A percentile compares a stretch with the other conserved stretches of the same genome.
phyloP scores from a whole-genome alignment of 2,888 invertebrate species.

The Agonopterix alstromeriana region DNA sequence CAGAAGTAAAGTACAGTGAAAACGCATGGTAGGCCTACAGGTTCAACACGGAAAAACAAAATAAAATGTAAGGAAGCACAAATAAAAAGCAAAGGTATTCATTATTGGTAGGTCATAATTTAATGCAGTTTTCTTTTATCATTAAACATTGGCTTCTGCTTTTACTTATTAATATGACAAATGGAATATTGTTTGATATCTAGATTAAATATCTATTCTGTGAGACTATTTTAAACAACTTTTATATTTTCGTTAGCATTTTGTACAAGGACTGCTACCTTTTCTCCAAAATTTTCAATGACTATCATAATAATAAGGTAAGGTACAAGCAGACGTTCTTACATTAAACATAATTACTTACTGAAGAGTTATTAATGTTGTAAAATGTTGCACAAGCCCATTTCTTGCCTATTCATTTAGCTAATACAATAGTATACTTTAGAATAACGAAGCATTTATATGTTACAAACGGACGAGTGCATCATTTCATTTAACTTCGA shows the following conservation, averaged over 20 bases:
- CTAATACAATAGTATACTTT: too few species aligned
- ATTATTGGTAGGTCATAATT: conserved; percentile 76
- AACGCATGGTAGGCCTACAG: too few species aligned
- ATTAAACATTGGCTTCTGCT: conserved; percentile 71
- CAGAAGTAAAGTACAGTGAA: too few species aligned
- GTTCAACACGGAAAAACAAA: too few species aligned
- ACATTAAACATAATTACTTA: conserved; percentile 4
- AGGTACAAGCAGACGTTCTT: conserved; percentile 10
- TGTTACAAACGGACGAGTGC: too few species aligned
- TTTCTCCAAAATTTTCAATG: conserved; percentile 43
- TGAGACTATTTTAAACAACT: conserved; percentile 75
- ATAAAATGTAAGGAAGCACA: background rate
- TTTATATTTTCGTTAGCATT: conserved; percentile 70
- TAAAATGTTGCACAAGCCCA: conserved; percentile 5
- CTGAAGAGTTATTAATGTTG: background rate
- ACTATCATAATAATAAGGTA: conserved; percentile 20
- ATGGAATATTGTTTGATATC: conserved; percentile 76
- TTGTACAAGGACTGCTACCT: conserved; percentile 60
- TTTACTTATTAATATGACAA: conserved; percentile 75
- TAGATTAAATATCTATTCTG: conserved; percentile 72
- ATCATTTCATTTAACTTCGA: too few species aligned
- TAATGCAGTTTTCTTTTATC: conserved; percentile 72
- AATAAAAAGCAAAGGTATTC: conserved; percentile 46
- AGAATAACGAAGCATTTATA: too few species aligned
- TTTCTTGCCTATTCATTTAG: background rate